Percentiles rank a stretch among this genome's conserved stretches.
Evolutionary conservation across 2,797 vertebrate genomes (phyloP).

Genomic region (Novumbra hubbsi): DNA sequence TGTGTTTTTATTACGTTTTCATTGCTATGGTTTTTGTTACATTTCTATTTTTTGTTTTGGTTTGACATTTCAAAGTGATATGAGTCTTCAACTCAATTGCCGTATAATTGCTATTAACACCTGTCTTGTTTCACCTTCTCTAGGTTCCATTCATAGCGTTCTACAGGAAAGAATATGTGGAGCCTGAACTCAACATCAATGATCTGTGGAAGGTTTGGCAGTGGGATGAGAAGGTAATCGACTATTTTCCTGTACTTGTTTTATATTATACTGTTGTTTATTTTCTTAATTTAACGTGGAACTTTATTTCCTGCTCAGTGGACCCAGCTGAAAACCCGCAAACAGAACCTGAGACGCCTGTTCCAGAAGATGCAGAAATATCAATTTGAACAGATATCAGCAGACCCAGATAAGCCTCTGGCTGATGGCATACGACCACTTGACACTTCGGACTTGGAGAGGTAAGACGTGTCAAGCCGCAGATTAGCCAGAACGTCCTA

Average conservation of each 20-base stretch:
- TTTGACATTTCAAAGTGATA: no score
- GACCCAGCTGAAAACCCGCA: conserved; percentile 87
- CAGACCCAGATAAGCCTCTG: conserved; percentile 88
- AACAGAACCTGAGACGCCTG: conserved; percentile 85
- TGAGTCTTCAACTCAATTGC: neutral
- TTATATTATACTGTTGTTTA: neutral
- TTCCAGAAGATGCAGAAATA: conserved; percentile 92
- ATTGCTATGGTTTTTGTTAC: no score
- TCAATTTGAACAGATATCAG: conserved; percentile 89
- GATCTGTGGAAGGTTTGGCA: conserved; percentile 91
- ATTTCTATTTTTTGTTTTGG: no score
- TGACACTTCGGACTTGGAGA: conserved; percentile 87
- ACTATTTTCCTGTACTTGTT: neutral
- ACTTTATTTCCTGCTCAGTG: conserved; percentile 64
- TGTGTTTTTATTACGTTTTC: no score
- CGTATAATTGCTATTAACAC: neutral
- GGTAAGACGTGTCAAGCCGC: conserved; percentile 58
- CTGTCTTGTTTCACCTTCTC: neutral
- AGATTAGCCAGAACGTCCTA: neutral
- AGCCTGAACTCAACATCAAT: conserved; percentile 87
- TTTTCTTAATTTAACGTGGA: neutral
- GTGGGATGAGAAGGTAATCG: conserved; percentile 89
- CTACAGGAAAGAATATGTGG: conserved; percentile 90
- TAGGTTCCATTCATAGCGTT: conserved; percentile 91
- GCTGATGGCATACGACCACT: conserved; percentile 86